Percentiles rank a stretch among this genome's conserved stretches.
These are phyloP conservation scores for Ichneumon xanthorius DNA, from an alignment of 2,888 invertebrate species.

Conservation along the genomic window DNA sequence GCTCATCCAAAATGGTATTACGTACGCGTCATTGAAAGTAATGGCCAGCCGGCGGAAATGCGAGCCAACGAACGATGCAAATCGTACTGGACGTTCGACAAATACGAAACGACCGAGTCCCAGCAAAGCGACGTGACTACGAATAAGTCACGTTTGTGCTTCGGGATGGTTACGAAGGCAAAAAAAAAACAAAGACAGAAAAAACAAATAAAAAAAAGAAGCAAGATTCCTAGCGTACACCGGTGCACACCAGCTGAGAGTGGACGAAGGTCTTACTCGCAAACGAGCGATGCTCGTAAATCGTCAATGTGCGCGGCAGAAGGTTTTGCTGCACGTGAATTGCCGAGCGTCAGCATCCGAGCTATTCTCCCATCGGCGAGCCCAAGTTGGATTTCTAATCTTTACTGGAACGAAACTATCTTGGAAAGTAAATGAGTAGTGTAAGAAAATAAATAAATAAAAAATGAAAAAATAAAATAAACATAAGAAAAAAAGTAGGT, in stretches of 20 bases:
- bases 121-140: conserved; percentile 51
- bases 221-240: conserved; percentile 1
- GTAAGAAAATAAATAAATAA: not conserved
- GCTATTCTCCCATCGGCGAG: not conserved
- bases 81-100: conserved; percentile 61
- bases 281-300: conserved; percentile 51
- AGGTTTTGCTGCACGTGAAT: conserved; percentile 16
- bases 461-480: not conserved
- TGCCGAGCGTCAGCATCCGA: not conserved
- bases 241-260: conserved; percentile 44
- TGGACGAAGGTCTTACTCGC: conserved; percentile 48
- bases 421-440: not conserved
- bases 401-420: conserved; percentile 19
- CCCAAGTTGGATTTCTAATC: conserved; percentile 40
- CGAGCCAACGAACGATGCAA: conserved; percentile 70
- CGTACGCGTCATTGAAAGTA: conserved; percentile 62
- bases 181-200: conserved; percentile 1
- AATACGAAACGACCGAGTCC: conserved; percentile 33
- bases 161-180: not conserved
- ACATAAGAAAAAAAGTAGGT: conserved; percentile 18
- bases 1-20: conserved; percentile 21
- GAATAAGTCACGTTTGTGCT: conserved; percentile 59
- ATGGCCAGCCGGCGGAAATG: conserved; percentile 67
- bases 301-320: conserved; percentile 55
- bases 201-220: not conserved